Base-by-base conservation (phyloP, 1,140 invertebrate species). In the Ceratina calcarata region DNA sequence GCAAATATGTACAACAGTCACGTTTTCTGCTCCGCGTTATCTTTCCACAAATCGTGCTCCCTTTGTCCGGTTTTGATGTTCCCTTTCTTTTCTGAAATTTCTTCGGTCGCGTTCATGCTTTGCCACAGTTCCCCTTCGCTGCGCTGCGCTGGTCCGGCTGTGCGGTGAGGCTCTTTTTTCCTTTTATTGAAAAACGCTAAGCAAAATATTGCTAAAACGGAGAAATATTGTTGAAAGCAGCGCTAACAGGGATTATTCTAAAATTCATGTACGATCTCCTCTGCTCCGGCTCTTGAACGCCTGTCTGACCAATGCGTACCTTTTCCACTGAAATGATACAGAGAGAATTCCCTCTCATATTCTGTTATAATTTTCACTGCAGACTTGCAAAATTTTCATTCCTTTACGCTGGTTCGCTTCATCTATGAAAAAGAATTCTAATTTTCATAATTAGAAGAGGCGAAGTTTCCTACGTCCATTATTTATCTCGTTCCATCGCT, bases 1-100 rank as follows among this genome's bases (percentile, higher is more conserved):
- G 22, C 53, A 55, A 82, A 67, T 27, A 69, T 65, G 57, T 72
- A 80, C 53, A 27, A 53, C 22, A 15, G 71, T 82, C 74, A 73
- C 69, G 69, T 81, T 71, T 70, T n/a, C 51, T 67, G 16, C 49
- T 69, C 27, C 2, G n/a, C 57, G 60, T 70, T 75, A 20, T 32
- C 32, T 32, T 64, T 49, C 45, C n/a, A 4, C 20, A 22, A 72
- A 73, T 76, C 55, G 49, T 73, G 65, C 62, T 22, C 55, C 68
- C 58, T 70, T 68, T 61, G 13, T 72, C 58, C 51, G 71, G 57
- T 72, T 60, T 37, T 67, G 22, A 15, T 32, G n/a, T 64, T 20
- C 61, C 27, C 55, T 57, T 24, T 45, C 20, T n/a, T 22, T 53
- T 13, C 18, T 37, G 6, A 51, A 58, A 61, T 37, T 66, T 62